phyloP scores from a whole-genome alignment of 2,113 vertebrate genomes.

The Ceratotherium simum region DNA sequence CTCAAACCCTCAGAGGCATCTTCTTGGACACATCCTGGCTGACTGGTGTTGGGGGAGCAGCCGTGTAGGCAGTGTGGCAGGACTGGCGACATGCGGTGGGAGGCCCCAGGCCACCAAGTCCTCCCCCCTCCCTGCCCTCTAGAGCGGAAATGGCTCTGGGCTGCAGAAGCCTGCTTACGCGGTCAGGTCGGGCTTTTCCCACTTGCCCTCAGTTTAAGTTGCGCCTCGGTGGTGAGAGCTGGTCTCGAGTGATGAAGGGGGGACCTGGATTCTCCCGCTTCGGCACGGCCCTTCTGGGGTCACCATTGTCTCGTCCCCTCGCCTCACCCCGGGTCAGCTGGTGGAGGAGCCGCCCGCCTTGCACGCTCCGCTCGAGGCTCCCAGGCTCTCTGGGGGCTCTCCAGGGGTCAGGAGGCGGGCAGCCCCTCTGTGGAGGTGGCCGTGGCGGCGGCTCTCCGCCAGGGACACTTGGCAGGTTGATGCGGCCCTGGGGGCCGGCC shows the following conservation, averaged over 20 bases:
- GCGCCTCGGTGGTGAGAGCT: background rate
- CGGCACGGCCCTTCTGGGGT: background rate
- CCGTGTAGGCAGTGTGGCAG: background rate
- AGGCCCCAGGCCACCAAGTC: background rate
- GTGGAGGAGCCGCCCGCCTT: background rate
- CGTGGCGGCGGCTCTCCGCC: background rate
- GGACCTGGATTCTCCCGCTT: background rate
- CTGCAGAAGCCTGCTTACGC: background rate
- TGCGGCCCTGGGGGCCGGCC: background rate
- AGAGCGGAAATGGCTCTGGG: background rate
- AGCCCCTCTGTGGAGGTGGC: background rate
- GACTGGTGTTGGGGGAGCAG: background rate
- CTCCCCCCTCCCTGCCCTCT: rapidly evolving
- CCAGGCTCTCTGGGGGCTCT: background rate
- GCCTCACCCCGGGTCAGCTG: too few relatives aligned
- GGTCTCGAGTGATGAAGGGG: too few relatives aligned
- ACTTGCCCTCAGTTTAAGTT: background rate
- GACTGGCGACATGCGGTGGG: background rate
- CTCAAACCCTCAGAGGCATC: background rate
- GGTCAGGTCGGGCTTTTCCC: rapidly evolving
- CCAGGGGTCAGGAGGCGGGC: background rate
- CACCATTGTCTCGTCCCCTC: background rate
- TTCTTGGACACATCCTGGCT: background rate
- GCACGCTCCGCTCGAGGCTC: background rate
- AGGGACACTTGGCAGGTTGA: background rate